Evolutionary conservation across 1,140 invertebrate genomes (phyloP).

Genomic region (Penaeus japonicus): DNA sequence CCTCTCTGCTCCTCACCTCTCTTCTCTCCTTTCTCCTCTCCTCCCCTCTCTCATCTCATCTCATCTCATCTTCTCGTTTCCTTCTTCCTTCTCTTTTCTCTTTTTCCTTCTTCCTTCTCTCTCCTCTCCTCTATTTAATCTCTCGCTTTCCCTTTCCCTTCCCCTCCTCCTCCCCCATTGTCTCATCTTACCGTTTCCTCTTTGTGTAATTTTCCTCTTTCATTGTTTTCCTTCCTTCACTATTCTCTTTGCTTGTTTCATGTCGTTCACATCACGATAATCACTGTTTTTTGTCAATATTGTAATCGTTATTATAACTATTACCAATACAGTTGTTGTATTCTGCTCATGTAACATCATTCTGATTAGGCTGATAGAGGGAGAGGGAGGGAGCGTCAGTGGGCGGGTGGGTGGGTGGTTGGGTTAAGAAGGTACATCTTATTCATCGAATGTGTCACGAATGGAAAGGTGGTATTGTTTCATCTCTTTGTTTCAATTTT

Average conservation of each 20-base stretch:
- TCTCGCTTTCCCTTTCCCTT: neutral
- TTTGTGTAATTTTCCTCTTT: too few relatives aligned
- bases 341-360: too few relatives aligned
- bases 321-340: neutral
- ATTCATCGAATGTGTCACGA: too few relatives aligned
- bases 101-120: neutral
- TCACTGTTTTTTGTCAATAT: neutral
- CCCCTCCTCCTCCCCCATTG: neutral
- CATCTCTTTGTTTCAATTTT: too few relatives aligned
- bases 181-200: too few relatives aligned
- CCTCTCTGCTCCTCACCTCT: neutral
- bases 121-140: neutral
- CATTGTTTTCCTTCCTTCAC: too few relatives aligned
- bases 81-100: neutral
- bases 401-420: neutral
- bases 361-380: too few relatives aligned
- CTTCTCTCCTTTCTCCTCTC: neutral
- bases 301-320: neutral
- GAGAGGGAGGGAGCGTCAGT: too few relatives aligned
- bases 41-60: neutral
- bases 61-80: neutral
- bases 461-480: too few relatives aligned
- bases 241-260: too few relatives aligned
- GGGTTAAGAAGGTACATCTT: neutral
- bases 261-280: too few relatives aligned